These are phyloP conservation scores for Leucophora obtusa DNA, from an alignment of 2,888 invertebrate genomes.

Conservation along the genomic window DNA sequence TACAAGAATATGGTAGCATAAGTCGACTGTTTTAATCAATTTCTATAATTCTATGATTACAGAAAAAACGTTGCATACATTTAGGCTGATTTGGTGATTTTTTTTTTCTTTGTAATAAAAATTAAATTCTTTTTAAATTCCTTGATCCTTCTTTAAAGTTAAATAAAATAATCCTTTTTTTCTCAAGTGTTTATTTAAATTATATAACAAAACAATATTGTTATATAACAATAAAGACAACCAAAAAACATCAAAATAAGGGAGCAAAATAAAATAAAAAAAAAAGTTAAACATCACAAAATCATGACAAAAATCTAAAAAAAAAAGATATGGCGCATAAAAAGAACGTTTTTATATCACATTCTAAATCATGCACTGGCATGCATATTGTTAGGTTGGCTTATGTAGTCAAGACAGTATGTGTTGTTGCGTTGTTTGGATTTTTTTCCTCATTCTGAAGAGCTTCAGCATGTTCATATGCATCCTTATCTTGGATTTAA, in stretches of 20 bases:
- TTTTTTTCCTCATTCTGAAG: conserved; percentile 30
- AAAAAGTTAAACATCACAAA: conserved; percentile 56
- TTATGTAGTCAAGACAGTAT: conserved; percentile 34
- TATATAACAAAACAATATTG: conserved; percentile 42
- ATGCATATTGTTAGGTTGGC: conserved; percentile 50
- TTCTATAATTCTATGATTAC: not conserved
- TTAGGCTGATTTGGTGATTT: not conserved
- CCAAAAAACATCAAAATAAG: conserved; percentile 1
- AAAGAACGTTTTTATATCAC: conserved; percentile 35
- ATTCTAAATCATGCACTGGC: conserved; percentile 56
- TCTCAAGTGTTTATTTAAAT: conserved; percentile 42
- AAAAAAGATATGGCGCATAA: conserved; percentile 34
- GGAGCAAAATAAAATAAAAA: not conserved
- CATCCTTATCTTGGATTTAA: conserved; percentile 55
- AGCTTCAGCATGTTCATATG: conserved; percentile 29
- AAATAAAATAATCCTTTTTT: not conserved
- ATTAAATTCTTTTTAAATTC: too few species aligned
- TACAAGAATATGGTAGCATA: too few species aligned
- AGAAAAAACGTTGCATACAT: not conserved
- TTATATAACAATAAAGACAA: conserved; percentile 13
- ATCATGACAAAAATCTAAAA: conserved; percentile 61
- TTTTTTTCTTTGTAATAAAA: too few species aligned
- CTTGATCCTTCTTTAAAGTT: too few species aligned
- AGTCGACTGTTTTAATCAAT: too few species aligned
- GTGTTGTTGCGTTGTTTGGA: conserved; percentile 9